These are phyloP conservation scores for Gymnoscopelus microlampas DNA, from an alignment of 2,797 vertebrate genomes.

Conservation along the genomic window DNA sequence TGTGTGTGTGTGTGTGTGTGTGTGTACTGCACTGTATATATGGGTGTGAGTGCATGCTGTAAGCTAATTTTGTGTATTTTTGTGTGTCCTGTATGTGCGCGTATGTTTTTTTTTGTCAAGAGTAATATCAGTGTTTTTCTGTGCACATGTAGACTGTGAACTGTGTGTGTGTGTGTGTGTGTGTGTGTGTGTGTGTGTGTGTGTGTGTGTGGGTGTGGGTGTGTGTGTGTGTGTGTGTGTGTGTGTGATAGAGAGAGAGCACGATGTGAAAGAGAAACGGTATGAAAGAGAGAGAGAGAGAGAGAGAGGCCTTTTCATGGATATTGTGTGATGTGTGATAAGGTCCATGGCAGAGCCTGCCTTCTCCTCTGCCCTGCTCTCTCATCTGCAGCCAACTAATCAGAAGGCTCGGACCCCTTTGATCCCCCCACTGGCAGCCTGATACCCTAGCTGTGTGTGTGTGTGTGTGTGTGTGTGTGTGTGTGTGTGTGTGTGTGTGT, in stretches of 20 bases:
- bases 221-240: not conserved
- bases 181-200: conserved; percentile 3
- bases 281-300: not conserved
- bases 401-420: conserved; percentile 60
- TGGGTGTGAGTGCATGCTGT: not conserved
- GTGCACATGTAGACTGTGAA: not conserved
- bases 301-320: conserved; percentile 6
- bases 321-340: conserved; percentile 60
- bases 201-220: conserved; percentile 5
- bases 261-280: no score
- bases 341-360: conserved; percentile 65
- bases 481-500: no score
- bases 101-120: no score
- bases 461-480: no score
- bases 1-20: not conserved
- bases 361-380: conserved; percentile 53
- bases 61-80: no score
- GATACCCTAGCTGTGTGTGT: conserved; percentile 11
- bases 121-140: no score
- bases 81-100: no score
- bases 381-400: conserved; percentile 77
- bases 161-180: not conserved
- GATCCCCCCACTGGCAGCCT: conserved; percentile 60
- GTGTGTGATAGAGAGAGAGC: not conserved
- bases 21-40: no score